phyloP scores from a whole-genome alignment of 2,113 vertebrate species.

The Grammomys dolichurus region DNA sequence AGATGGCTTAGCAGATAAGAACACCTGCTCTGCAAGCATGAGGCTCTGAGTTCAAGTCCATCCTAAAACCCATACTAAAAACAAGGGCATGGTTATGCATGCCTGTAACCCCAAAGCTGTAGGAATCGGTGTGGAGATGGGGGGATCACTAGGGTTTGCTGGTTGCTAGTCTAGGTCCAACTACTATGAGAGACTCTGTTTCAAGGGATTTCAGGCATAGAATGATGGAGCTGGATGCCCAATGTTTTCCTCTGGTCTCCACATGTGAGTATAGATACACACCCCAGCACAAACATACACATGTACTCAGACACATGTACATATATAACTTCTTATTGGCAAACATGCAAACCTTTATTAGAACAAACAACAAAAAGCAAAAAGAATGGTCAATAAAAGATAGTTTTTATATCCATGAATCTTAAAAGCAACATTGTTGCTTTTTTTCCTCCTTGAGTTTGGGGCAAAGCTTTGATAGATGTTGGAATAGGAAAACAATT shows the following conservation, averaged over 20 bases:
- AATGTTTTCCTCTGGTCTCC: not conserved
- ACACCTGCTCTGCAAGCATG: not conserved
- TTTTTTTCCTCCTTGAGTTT: conserved; percentile 17
- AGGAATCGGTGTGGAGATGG: not conserved
- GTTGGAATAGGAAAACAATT: conserved; percentile 7
- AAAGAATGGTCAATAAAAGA: not conserved
- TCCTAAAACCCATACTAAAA: not conserved
- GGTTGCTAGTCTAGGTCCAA: not conserved
- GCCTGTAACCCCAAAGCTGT: not conserved
- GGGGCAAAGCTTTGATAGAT: not conserved
- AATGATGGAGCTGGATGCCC: not conserved
- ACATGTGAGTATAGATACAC: not conserved
- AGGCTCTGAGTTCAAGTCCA: not conserved
- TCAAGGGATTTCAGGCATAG: not conserved
- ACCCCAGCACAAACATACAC: not conserved
- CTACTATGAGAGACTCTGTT: not conserved
- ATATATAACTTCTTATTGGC: not conserved
- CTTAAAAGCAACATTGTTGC: not conserved
- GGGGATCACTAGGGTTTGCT: not conserved
- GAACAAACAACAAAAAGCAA: not conserved
- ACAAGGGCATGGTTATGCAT: too few relatives aligned
- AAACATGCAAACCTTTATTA: not conserved
- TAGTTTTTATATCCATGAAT: conserved; percentile 1
- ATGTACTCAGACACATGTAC: not conserved
- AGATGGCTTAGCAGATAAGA: not conserved